phyloP scores from a whole-genome alignment of 2,888 invertebrate species.

The Torymus tubicola region DNA sequence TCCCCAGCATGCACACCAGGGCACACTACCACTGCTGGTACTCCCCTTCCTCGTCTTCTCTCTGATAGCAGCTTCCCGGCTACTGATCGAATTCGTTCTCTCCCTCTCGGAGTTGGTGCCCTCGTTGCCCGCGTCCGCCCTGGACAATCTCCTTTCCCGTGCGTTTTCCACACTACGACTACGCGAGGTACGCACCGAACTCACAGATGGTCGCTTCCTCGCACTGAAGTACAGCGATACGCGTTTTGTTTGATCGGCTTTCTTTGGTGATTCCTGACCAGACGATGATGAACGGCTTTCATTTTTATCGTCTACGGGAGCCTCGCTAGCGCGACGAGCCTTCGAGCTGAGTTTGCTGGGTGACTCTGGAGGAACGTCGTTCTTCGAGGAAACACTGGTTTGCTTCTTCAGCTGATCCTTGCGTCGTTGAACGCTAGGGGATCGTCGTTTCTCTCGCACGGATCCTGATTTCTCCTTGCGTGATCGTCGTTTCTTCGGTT shows the following conservation, averaged over 20 bases:
- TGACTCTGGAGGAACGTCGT: constrained; percentile 60
- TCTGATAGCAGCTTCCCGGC: constrained; percentile 77
- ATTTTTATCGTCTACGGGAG: constrained; percentile 66
- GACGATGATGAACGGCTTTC: constrained; percentile 75
- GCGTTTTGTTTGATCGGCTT: constrained; percentile 66
- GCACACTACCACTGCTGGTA: constrained; percentile 84
- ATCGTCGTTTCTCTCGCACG: constrained; percentile 57
- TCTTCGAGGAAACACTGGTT: constrained; percentile 64
- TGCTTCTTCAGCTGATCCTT: constrained; percentile 66
- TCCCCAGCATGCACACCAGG: constrained; percentile 92
- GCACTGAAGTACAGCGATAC: constrained; percentile 69
- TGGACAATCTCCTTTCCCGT: constrained; percentile 60
- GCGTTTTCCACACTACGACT: constrained; percentile 67
- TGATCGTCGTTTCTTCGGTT: constrained; percentile 49
- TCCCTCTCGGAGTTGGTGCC: constrained; percentile 80
- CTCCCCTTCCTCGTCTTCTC: constrained; percentile 81
- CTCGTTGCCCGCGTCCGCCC: constrained; percentile 62
- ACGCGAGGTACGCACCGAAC: constrained; percentile 66
- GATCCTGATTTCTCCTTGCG: constrained; percentile 60
- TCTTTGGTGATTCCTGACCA: constrained; percentile 75
- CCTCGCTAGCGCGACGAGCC: constrained; percentile 53
- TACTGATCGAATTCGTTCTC: constrained; percentile 82
- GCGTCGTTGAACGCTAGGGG: constrained; percentile 60
- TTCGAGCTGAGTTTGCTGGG: constrained; percentile 55
- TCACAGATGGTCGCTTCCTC: constrained; percentile 69